Conservation (phyloP, 2,888 invertebrate species). For the Pterostichus madidus region DNA sequence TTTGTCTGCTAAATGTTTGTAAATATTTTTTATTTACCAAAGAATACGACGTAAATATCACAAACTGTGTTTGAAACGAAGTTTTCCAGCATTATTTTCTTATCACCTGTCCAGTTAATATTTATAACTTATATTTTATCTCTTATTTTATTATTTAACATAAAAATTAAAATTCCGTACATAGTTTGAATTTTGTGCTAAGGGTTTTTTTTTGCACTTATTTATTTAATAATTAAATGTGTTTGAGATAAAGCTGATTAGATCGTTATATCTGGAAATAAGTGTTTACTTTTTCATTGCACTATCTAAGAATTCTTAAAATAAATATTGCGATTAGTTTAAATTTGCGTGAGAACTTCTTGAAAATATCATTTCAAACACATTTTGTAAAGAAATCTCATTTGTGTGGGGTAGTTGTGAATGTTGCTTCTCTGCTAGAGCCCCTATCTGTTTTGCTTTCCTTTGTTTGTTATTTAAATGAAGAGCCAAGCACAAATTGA, state of each 20-base stretch:
- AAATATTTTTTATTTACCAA: conserved; percentile 45
- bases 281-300: conserved; percentile 20
- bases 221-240: conserved; percentile 49
- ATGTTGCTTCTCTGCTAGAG: conserved; percentile 59
- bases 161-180: conserved; percentile 24
- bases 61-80: conserved; percentile 50
- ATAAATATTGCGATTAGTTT: conserved; percentile 28
- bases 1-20: neutral
- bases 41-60: conserved; percentile 37
- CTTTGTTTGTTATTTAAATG: conserved; percentile 26
- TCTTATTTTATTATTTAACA: neutral
- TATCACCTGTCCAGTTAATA: neutral
- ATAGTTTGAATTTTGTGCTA: conserved; percentile 12
- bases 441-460: conserved; percentile 52
- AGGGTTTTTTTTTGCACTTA: conserved; percentile 1
- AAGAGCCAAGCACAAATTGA: conserved; percentile 65
- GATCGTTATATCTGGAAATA: conserved; percentile 29
- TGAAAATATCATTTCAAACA: conserved; percentile 45
- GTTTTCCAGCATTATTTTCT: conserved; percentile 25
- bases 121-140: neutral
- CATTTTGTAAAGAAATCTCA: conserved; percentile 49
- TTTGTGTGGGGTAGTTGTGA: conserved; percentile 54
- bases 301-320: conserved; percentile 22
- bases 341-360: conserved; percentile 33
- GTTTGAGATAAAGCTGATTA: conserved; percentile 16